Percentiles rank a stretch among this genome's conserved stretches.
Conservation (phyloP, 1,140 invertebrate species). For the Macrocentrus cingulum region DNA sequence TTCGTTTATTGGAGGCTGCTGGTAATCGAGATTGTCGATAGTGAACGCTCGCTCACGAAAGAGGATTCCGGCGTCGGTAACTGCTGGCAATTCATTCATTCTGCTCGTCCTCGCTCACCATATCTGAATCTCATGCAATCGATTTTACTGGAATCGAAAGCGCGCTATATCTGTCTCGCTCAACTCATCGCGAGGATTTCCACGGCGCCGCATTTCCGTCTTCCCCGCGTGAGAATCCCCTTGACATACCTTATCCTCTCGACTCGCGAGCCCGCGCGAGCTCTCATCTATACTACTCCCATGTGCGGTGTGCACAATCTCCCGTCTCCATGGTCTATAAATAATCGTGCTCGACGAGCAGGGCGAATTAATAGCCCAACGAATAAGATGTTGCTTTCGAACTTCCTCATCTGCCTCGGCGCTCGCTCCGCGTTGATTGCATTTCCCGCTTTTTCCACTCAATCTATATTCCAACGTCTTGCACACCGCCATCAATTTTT, state of each 20-base stretch:
- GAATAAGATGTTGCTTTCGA: conserved; percentile 30
- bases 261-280: neutral
- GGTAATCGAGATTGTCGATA: conserved; percentile 28
- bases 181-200: conserved; percentile 9
- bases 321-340: conserved; percentile 23
- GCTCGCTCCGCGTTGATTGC: no score
- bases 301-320: neutral
- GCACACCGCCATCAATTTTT: neutral
- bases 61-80: conserved; percentile 15
- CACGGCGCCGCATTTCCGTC: neutral
- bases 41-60: conserved; percentile 16
- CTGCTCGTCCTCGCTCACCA: conserved; percentile 4
- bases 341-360: conserved; percentile 25
- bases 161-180: neutral
- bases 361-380: conserved; percentile 31
- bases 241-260: neutral
- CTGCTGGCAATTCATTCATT: conserved; percentile 25
- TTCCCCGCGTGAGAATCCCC: neutral
- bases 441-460: neutral
- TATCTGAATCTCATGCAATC: conserved; percentile 15
- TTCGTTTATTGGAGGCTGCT: conserved; percentile 21
- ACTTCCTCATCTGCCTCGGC: conserved; percentile 30
- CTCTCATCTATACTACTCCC: neutral
- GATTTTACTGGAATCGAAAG: neutral
- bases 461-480: neutral